Evolutionary conservation across 2,113 vertebrate species (phyloP), one percentile per base, ranked within the genome.

Genomic region (Pollimyrus isidori): DNA sequence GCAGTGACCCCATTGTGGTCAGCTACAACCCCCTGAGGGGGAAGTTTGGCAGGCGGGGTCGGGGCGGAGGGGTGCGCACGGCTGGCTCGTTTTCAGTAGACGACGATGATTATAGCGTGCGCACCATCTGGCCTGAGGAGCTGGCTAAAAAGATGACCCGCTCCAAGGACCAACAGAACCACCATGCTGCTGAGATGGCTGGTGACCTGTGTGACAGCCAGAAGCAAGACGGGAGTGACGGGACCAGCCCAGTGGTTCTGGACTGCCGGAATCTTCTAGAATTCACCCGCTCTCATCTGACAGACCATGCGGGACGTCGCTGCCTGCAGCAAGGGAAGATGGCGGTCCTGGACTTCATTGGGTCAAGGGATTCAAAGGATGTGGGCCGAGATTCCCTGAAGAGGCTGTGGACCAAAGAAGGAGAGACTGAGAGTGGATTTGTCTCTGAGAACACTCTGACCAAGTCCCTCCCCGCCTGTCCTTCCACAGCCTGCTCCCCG

Each of bases 1-100:
- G 96, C 94, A 97, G 97, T 49, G 97, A 97, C 92, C 97, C 97
- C 80, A 97, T 97, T 50, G 96, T 97, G 53, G 96, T 97, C 84
- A 96, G 96, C 52, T 97, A 94, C 89, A 96, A 97, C 91, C 96
- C 97, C 69, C 95, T 92, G 84, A 91, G 94, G 82, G 92, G 93
- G 17, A 94, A 96, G 86, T 93, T 94, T 7, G 94, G 95, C 1
- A 93, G 92, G 89, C 92, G 89, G 73, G 86, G 88, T 92, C 92
- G 92, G 90, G 92, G 92, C 90, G 94, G 92, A 42, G 91, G 52
- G 19, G 23, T 92, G 88, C 92, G 93, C 65, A 84, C 91, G 0
- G 91, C 49, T 87, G 92, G 92, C 35, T 91, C 89, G 88, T 94
- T 92, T 62, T 94, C 92, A 35, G 90, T 92, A 0, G 95, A 96